Base-by-base conservation (phyloP, 2,888 invertebrate species). In the Troilus luridus region DNA sequence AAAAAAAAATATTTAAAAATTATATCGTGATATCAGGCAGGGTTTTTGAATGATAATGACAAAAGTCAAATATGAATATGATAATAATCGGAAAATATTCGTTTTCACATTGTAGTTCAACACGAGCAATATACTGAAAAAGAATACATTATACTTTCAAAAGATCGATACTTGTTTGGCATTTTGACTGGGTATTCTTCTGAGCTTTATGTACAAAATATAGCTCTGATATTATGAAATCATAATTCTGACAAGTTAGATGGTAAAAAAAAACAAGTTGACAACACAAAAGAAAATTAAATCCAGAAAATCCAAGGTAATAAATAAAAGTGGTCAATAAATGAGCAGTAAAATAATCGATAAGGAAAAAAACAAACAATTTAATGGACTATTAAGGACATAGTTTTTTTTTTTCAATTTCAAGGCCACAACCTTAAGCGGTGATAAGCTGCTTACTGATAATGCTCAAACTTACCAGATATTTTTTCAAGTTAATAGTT, bases 341-440 rank as follows among this genome's bases (percentile, higher is more conserved):
- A 77, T 19, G 17, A 41, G 72, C 17, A 1, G 19, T 41, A 17
- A 77, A n/a, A 24, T 12, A 24, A 12, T 67, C n/a, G 24, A 67
- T 10, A 1, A 24, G 41, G 17, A 12, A 12, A 77, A 41, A 41
- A 41, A 1, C 41, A 41, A 41, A 27, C 27, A 14, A 1, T 17
- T 72, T 41, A 77, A 77, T 17, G 19, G 7, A 17, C 19, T 41
- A 41, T 77, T 77, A 41, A 14, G 17, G 27, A 77, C 72, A 2
- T 77, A 17, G 17, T 56, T 56, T 54, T 56, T 54, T 56, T n/a
- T 85, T 85, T 56, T 85, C 27, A 67, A 41, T 77, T 77, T 85
- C 85, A 85, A 56, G 85, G 85, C 12, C 85, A 21, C 85, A n/a
- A 21, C 85, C 56, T 85, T n/a, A 41, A 77, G 12, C 67, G 24